These are phyloP conservation scores for Drosophila anceps DNA, from an alignment of 2,888 invertebrate genomes.

Conservation along the genomic window DNA sequence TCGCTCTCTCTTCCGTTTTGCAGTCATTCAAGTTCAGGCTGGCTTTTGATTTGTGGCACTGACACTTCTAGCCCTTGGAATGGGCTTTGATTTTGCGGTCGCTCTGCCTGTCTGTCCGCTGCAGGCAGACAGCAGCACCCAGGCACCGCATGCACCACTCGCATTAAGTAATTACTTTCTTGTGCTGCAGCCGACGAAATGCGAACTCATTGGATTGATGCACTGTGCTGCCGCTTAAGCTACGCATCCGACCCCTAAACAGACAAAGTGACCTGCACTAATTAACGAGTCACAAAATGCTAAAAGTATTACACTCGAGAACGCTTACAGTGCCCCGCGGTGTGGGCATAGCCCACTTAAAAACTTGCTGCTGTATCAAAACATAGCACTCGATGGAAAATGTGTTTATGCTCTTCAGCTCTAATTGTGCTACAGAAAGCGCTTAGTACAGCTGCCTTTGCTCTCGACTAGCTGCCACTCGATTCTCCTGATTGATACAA, in stretches of 20 bases:
- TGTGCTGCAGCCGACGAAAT: constrained; percentile 60
- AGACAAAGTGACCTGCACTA: constrained; percentile 16
- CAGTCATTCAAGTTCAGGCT: constrained; percentile 34
- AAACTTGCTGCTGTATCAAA: neutral
- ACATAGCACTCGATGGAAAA: neutral
- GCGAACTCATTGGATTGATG: constrained; percentile 78
- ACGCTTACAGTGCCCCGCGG: too few species aligned
- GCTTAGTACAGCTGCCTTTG: neutral
- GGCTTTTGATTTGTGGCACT: constrained; percentile 72
- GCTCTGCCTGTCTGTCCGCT: neutral
- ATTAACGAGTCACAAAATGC: constrained; percentile 18
- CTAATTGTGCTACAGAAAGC: neutral
- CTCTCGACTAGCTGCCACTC: neutral
- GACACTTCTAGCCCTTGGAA: constrained; percentile 44
- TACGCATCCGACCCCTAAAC: constrained; percentile 30
- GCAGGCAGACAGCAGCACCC: neutral
- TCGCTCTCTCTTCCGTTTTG: constrained; percentile 44
- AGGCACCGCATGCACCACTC: constrained; percentile 20
- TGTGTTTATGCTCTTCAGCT: neutral
- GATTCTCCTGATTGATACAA: neutral
- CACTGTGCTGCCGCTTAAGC: constrained; percentile 23
- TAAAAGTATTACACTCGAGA: constrained; percentile 5
- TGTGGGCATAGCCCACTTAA: neutral
- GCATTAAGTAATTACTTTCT: constrained; percentile 80
- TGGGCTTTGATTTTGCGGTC: constrained; percentile 75